phyloP scores from a whole-genome alignment of 2,888 invertebrate genomes.

The Temnothorax ravouxi region DNA sequence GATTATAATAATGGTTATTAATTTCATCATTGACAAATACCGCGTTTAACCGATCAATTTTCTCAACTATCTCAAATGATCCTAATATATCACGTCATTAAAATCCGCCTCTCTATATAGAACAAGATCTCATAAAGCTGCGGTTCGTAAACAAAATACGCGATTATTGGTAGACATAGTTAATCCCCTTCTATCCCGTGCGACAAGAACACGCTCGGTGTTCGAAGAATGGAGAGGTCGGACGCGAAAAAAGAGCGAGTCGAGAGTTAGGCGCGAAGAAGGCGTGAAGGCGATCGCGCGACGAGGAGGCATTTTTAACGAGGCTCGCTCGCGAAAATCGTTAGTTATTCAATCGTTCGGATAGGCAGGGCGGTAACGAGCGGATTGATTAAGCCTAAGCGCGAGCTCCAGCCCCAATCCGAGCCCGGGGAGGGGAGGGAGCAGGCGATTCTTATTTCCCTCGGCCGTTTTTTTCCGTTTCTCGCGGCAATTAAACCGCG shows the following conservation, averaged over 20 bases:
- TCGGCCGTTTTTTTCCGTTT: conserved; percentile 68
- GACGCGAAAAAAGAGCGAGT: conserved; percentile 39
- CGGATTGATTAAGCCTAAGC: conserved; percentile 78
- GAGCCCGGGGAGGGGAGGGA: background rate
- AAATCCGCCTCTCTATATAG: background rate
- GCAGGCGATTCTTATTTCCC: conserved; percentile 58
- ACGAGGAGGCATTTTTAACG: conserved; percentile 79
- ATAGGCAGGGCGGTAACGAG: conserved; percentile 74
- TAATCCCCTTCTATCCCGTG: background rate
- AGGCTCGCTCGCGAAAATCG: conserved; percentile 76
- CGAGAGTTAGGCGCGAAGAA: conserved; percentile 24
- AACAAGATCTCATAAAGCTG: background rate
- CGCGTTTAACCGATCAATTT: background rate
- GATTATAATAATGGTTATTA: conserved; percentile 32
- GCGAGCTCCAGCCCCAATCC: conserved; percentile 54
- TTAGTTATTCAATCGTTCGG: conserved; percentile 78
- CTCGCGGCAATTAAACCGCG: conserved; percentile 77
- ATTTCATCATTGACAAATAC: conserved; percentile 8
- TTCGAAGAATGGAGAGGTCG: background rate
- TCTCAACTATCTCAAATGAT: background rate
- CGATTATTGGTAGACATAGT: background rate
- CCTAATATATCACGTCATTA: background rate
- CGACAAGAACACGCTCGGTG: conserved; percentile 16
- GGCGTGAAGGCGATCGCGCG: conserved; percentile 55
- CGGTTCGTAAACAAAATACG: background rate